phyloP scores from a whole-genome alignment of 1,140 invertebrate genomes.

The Melipona quadrifasciata region DNA sequence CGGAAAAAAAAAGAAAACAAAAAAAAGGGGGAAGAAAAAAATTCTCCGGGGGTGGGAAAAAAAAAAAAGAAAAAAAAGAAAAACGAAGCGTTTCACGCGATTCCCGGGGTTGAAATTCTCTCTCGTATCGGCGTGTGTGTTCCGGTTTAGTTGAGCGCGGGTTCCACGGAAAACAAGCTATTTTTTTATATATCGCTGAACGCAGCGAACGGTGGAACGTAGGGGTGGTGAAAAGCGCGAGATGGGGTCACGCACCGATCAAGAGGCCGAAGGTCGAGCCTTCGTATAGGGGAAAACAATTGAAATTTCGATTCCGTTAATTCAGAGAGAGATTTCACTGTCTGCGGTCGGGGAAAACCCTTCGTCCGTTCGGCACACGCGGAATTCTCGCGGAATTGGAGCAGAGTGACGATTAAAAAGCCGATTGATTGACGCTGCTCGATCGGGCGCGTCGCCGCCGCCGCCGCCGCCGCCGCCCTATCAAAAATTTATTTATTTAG shows the following conservation, averaged over 20 bases:
- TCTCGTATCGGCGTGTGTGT: neutral
- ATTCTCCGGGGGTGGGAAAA: neutral
- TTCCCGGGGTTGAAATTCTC: neutral
- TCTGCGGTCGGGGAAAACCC: constrained; percentile 22
- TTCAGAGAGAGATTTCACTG: constrained; percentile 14
- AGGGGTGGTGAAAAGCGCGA: neutral
- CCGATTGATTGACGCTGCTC: constrained; percentile 36
- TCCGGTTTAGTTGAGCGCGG: neutral
- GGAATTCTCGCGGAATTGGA: constrained; percentile 10
- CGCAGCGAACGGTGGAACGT: neutral
- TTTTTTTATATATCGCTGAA: constrained; percentile 22
- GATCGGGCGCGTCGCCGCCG: constrained; percentile 24
- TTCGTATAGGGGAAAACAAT: neutral
- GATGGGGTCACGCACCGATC: neutral
- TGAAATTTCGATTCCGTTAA: constrained; percentile 45
- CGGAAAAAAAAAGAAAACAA: neutral
- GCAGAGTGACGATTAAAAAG: constrained; percentile 42
- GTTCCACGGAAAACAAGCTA: neutral
- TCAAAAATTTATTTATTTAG: constrained; percentile 43
- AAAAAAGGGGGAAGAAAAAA: neutral
- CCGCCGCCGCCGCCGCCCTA: neutral
- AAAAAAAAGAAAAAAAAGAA: neutral
- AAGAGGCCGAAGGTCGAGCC: neutral
- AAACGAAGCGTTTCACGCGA: constrained; percentile 22
- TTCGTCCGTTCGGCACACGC: neutral